These are phyloP conservation scores for Chondrilla cf. caribensis DNA, from an alignment of 37 sponge, comb jelly and placozoan species.

Conservation along the genomic window DNA sequence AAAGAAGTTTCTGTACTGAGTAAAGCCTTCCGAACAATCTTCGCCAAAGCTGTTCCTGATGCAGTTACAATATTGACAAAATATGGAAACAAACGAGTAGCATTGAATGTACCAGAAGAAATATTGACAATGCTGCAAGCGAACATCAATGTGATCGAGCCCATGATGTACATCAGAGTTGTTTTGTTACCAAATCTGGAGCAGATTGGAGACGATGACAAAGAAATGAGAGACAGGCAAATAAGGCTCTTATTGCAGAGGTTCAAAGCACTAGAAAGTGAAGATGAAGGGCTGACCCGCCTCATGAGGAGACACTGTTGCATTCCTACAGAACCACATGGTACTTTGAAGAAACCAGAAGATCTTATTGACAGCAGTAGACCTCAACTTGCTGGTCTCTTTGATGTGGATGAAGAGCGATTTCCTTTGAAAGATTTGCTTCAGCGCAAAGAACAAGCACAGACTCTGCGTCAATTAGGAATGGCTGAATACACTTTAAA, in stretches of 20 bases:
- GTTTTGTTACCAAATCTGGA: not conserved
- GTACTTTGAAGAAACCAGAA: not conserved
- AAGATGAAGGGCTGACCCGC: conserved; percentile 20
- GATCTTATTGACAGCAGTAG: conserved; percentile 30
- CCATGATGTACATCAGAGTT: not conserved
- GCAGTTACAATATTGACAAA: not conserved
- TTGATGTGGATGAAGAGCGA: conserved; percentile 37
- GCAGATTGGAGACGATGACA: not conserved
- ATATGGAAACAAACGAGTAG: not conserved
- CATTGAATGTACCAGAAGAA: not conserved
- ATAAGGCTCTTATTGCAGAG: conserved; percentile 30
- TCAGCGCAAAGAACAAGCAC: not conserved
- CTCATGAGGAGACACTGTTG: conserved; percentile 14
- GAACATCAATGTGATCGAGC: not conserved
- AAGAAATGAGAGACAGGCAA: conserved; percentile 13
- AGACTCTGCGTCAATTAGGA: conserved; percentile 15
- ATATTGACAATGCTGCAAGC: not conserved
- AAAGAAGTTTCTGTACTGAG: not conserved
- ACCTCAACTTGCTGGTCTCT: conserved; percentile 16
- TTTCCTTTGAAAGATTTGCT: conserved; percentile 39
- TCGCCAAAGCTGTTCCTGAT: not conserved
- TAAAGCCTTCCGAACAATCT: not conserved
- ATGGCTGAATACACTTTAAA: conserved; percentile 33
- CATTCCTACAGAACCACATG: conserved; percentile 26
- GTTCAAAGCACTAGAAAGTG: not conserved